Percentiles rank a stretch among this genome's conserved stretches.
These are phyloP conservation scores for Drosophila algonquin DNA, from an alignment of 2,888 invertebrate species.

Conservation along the genomic window DNA sequence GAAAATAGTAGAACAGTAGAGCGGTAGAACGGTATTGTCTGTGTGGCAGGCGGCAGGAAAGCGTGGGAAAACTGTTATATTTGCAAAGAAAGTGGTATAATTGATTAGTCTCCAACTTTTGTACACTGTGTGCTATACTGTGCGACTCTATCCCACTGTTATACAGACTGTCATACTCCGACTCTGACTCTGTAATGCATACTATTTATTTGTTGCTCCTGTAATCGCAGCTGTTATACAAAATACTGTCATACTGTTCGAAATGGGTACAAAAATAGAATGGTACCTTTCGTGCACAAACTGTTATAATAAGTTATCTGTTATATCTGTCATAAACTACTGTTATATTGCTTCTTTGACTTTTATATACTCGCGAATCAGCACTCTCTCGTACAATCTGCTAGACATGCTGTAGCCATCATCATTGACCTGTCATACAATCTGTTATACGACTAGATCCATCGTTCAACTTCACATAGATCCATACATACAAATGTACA, in stretches of 20 bases:
- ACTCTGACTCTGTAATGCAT: neutral
- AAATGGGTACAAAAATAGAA: no score
- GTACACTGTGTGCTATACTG: neutral
- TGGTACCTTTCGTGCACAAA: no score
- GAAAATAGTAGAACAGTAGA: neutral
- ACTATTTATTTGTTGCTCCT: neutral
- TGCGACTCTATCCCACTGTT: neutral
- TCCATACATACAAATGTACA: no score
- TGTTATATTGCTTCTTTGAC: no score
- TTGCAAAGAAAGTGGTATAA: neutral
- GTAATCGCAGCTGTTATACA: neutral
- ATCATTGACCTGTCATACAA: neutral
- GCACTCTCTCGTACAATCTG: slow-evolving; percentile 2
- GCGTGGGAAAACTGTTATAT: no score
- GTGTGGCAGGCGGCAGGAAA: no score
- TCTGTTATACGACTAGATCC: neutral
- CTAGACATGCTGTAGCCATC: slow-evolving; percentile 2
- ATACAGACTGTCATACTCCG: neutral
- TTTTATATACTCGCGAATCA: no score
- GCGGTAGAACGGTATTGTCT: no score
- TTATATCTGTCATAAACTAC: no score
- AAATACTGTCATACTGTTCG: slow-evolving; percentile 15
- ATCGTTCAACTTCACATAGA: neutral
- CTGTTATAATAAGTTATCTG: no score
- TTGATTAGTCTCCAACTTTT: neutral